Evolutionary conservation across 2,113 vertebrate genomes (phyloP).

Genomic region (Sinocyclocheilus grahami): DNA sequence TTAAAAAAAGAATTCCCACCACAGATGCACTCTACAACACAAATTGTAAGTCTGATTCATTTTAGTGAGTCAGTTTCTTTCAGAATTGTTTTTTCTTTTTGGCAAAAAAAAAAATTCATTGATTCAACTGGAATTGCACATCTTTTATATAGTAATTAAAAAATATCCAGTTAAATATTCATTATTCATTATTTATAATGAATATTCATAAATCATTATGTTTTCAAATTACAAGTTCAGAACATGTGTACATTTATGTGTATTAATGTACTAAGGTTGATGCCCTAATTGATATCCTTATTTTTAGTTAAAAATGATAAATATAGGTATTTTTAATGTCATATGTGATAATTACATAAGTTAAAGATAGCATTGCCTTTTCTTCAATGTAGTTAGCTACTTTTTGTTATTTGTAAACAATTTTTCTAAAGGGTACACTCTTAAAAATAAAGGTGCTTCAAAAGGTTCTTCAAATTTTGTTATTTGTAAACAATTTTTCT

Average conservation of each 20-base stretch:
- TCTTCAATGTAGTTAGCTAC: neutral
- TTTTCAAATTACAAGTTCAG: too few relatives aligned
- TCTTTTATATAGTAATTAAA: neutral
- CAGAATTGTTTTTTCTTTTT: neutral
- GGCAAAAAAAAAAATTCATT: neutral
- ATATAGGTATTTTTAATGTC: too few relatives aligned
- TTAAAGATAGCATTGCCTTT: neutral
- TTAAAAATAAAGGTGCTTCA: too few relatives aligned
- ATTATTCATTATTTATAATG: too few relatives aligned
- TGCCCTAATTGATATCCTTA: neutral
- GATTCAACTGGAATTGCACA: neutral
- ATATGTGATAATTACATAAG: neutral
- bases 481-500: neutral
- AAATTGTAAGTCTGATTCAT: neutral
- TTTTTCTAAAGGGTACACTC: neutral
- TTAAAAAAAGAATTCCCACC: too few relatives aligned
- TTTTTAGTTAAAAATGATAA: too few relatives aligned
- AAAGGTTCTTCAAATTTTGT: neutral
- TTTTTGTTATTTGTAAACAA: neutral
- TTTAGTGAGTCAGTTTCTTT: neutral
- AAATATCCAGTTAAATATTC: too few relatives aligned
- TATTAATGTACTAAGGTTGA: neutral
- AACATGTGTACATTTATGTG: neutral
- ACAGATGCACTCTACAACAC: neutral
- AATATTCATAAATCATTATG: too few relatives aligned